Evolutionary conservation across 2,888 invertebrate genomes (phyloP).

Genomic region (Morpho deidamia): DNA sequence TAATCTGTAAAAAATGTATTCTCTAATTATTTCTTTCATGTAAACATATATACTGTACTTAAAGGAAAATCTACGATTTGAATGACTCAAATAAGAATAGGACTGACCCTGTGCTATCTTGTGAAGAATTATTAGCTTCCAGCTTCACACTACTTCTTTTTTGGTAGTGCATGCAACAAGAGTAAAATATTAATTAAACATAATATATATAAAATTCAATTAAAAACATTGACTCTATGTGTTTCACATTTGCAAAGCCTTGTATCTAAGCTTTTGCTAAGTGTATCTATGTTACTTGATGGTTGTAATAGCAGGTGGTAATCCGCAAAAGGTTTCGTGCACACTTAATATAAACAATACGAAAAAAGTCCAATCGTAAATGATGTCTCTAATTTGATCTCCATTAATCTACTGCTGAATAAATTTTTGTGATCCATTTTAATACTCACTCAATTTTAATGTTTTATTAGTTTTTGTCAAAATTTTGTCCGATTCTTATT

Average conservation of each 20-base stretch:
- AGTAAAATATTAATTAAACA: neutral
- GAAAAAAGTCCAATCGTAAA: no score
- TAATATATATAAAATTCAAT: neutral
- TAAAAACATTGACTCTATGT: neutral
- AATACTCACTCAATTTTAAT: no score
- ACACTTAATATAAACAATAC: no score
- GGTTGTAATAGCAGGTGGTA: no score
- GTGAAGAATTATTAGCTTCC: conserved; percentile 7
- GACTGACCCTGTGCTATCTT: conserved; percentile 10
- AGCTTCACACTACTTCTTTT: conserved; percentile 10
- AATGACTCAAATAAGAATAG: conserved; percentile 6
- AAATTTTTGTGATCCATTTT: no score
- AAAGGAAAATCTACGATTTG: neutral
- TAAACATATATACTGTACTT: no score
- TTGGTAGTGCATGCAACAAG: conserved; percentile 8
- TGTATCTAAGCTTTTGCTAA: neutral
- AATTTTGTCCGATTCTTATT: conserved; percentile 7
- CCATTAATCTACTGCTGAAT: neutral
- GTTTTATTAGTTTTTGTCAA: neutral
- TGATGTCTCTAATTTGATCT: no score
- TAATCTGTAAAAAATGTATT: no score
- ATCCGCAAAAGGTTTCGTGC: no score
- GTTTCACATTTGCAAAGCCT: neutral
- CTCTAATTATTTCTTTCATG: neutral
- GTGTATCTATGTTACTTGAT: no score